phyloP scores from a whole-genome alignment of 1,140 invertebrate genomes.

The Gerris buenoi region DNA sequence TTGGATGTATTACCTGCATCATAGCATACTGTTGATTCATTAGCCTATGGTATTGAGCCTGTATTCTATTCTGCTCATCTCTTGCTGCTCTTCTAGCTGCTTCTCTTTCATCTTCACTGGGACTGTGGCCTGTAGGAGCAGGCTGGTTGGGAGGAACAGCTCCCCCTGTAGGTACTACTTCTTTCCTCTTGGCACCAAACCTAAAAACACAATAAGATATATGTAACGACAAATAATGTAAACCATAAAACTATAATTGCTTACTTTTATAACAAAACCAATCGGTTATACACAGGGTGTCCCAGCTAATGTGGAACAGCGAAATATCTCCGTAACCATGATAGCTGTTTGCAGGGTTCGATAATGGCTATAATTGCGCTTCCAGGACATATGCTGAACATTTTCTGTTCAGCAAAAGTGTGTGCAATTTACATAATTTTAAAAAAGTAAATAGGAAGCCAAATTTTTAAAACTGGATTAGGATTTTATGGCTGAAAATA shows the following conservation, averaged over 20 bases:
- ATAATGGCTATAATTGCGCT: too few relatives aligned
- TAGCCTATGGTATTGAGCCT: conserved; percentile 33
- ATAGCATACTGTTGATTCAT: conserved; percentile 23
- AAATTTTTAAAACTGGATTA: too few relatives aligned
- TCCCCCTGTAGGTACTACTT: conserved; percentile 10
- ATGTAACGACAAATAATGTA: neutral
- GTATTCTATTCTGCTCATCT: conserved; percentile 30
- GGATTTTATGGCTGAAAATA: too few relatives aligned
- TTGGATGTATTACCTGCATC: neutral
- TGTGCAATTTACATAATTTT: too few relatives aligned
- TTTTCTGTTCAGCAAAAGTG: too few relatives aligned
- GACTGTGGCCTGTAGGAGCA: conserved; percentile 13
- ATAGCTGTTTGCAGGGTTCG: too few relatives aligned
- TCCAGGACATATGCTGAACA: too few relatives aligned
- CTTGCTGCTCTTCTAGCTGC: conserved; percentile 26
- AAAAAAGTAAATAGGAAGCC: too few relatives aligned
- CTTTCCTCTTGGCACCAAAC: conserved; percentile 61
- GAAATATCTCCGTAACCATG: too few relatives aligned
- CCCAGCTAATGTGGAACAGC: too few relatives aligned
- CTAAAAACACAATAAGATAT: conserved; percentile 22
- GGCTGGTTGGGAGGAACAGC: conserved; percentile 14
- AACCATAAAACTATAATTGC: neutral
- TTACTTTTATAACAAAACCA: conserved; percentile 1
- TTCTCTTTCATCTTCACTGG: conserved; percentile 24
- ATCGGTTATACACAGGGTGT: too few relatives aligned